Evolutionary conservation across 1,140 invertebrate species (phyloP).

Genomic region (Drosophila pseudoobscura): DNA sequence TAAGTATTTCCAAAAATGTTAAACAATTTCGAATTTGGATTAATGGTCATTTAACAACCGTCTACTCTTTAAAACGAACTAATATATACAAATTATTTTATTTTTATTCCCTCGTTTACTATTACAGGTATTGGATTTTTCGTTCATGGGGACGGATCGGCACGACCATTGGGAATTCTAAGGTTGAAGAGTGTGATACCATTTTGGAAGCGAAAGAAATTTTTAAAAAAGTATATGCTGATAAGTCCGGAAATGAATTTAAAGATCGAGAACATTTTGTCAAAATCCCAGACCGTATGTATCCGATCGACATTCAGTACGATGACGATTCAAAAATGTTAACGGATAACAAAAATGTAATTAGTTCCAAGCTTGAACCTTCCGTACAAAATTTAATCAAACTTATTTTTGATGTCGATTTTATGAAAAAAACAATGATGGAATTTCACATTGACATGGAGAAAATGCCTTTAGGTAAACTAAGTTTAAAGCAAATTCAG

Average conservation of each 20-base stretch:
- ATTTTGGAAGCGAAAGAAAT: conserved; percentile 86
- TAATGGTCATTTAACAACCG: too few relatives aligned
- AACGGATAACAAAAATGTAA: conserved; percentile 38
- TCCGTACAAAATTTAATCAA: conserved; percentile 93
- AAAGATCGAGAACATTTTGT: conserved; percentile 87
- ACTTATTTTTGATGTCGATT: conserved; percentile 95
- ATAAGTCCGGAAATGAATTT: conserved; percentile 95
- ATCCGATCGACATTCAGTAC: conserved; percentile 96
- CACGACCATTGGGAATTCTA: conserved; percentile 94
- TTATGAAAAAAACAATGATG: conserved; percentile 95
- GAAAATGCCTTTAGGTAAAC: conserved; percentile 98
- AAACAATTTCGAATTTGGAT: too few relatives aligned
- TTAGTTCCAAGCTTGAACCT: conserved; percentile 88
- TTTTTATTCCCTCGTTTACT: conserved; percentile 20
- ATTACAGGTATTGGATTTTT: conserved; percentile 91
- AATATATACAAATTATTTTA: neutral
- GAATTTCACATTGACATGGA: conserved; percentile 98
- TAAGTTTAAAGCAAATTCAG: conserved; percentile 95
- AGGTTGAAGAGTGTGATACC: conserved; percentile 86
- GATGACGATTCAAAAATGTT: conserved; percentile 82
- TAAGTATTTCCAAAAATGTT: too few relatives aligned
- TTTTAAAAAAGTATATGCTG: conserved; percentile 90
- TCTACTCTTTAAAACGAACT: too few relatives aligned
- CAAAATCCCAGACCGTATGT: conserved; percentile 92
- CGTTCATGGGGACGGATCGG: conserved; percentile 98